Evolutionary conservation across 2,888 invertebrate genomes (phyloP).

Genomic region (Heteromurus nitidus): DNA sequence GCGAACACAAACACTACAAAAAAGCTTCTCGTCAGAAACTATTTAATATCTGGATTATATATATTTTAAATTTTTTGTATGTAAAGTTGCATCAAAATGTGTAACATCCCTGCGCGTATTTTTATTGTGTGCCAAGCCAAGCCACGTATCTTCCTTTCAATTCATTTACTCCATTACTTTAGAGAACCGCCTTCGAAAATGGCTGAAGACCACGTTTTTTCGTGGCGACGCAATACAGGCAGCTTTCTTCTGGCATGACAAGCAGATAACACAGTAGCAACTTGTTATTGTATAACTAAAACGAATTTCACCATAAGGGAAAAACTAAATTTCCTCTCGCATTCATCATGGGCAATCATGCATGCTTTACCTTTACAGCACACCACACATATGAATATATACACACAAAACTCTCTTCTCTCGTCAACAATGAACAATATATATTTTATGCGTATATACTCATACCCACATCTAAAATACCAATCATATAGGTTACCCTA

Average conservation of each 20-base stretch:
- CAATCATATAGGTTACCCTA: background rate
- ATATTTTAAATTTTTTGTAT: no score
- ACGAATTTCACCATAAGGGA: conserved; percentile 33
- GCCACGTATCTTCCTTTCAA: background rate
- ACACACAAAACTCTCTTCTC: background rate
- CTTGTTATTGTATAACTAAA: conserved; percentile 22
- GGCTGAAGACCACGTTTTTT: background rate
- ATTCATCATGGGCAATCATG: conserved; percentile 54
- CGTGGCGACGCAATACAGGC: background rate
- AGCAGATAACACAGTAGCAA: conserved; percentile 20
- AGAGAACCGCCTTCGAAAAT: conserved; percentile 11
- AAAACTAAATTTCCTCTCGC: conserved; percentile 17
- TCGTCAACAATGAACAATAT: conserved; percentile 1
- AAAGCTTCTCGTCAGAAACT: no score
- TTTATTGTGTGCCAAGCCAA: no score
- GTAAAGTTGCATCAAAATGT: no score
- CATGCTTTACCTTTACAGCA: conserved; percentile 8
- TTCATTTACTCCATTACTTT: background rate
- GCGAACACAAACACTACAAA: no score
- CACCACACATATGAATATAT: no score
- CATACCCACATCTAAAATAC: background rate
- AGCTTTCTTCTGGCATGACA: conserved; percentile 20
- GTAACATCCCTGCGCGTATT: no score
- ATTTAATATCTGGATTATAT: no score
- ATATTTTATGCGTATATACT: background rate